Conservation (phyloP, 2,888 invertebrate species). For the Micoletzkya japonica region DNA sequence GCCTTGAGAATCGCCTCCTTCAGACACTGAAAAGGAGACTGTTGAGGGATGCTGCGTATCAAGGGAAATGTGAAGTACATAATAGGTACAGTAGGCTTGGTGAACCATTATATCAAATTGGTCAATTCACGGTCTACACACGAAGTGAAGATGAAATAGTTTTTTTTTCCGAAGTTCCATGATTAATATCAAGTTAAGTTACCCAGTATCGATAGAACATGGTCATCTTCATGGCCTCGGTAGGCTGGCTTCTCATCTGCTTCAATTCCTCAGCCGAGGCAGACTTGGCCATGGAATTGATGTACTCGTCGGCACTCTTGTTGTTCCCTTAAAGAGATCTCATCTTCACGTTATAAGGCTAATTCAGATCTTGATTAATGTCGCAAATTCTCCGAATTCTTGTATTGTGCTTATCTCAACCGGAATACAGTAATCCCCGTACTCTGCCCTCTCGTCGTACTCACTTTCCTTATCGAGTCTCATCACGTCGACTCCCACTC, state of each 20-base stretch:
- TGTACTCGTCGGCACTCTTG: slow-evolving; percentile 62
- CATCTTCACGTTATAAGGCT: not conserved
- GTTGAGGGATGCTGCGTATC: not conserved
- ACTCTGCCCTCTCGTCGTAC: slow-evolving; percentile 25
- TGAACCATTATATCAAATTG: no score
- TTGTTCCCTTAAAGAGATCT: slow-evolving; percentile 48
- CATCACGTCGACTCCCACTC: slow-evolving; percentile 63
- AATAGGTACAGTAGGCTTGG: no score
- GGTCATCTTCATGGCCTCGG: slow-evolving; percentile 62
- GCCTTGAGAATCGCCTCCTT: slow-evolving; percentile 64
- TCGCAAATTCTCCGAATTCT: not conserved
- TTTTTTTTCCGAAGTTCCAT: not conserved
- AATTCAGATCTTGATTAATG: not conserved
- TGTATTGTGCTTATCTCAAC: no score
- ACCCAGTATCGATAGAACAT: slow-evolving; percentile 63
- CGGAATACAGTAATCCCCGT: not conserved
- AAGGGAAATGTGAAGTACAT: no score
- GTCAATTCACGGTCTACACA: no score
- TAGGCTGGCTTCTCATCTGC: slow-evolving; percentile 58
- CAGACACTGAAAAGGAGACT: slow-evolving; percentile 51
- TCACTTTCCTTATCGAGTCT: slow-evolving; percentile 55
- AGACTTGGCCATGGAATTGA: slow-evolving; percentile 61
- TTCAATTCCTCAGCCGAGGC: slow-evolving; percentile 58
- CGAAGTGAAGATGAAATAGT: not conserved
- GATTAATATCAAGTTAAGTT: not conserved